Evolutionary conservation across 2,888 invertebrate genomes (phyloP), one percentile per base, ranked within the genome.

Genomic region (Callimorpha dominula): DNA sequence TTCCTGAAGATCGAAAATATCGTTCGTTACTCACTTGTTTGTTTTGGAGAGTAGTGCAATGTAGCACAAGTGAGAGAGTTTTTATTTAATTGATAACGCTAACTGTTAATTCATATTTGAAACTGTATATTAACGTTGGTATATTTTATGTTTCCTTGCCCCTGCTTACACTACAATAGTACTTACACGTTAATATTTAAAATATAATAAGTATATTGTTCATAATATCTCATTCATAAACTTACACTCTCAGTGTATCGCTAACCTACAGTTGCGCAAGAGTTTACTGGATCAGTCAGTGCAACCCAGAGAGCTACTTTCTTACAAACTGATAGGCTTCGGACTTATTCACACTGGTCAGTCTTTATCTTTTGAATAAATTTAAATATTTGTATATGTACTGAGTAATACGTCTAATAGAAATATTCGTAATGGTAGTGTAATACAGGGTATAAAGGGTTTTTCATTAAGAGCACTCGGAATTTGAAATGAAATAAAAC

Each of bases 201-300:
- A 66, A 52, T 49, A 62, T 52, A 15, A 50, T 14, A 7, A 8
- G 31, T 8, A 11, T 14, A 17, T 11, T 49, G 1, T 46, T 31
- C 62, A 71, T 50, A 31, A 71, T 50, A 31, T 72, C 57, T 50
- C 49, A 42, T 54, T 40, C 40, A 66, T 76, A 64, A 66, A 31
- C 4, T 71, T 73, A 75, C 50, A 42, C 49, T 20, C 89, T 79
- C 82, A 74, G 86, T 92, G 87, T 91, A 79, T 72, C 81, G 46
- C 74, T 70, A 78, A 63, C 84, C 78, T 88, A 60, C 49, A 17
- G 72, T 95, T 94, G 89, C 88, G 89, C 85, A 94, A 95, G 83
- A 92, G 91, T 91, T 94, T 92, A 95, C 90, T 94, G 89, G 94
- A 94, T 91, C 94, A 94, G 87, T 88, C 89, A 87, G 91, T 92